Conservation (phyloP, 2,113 vertebrate genomes). For the Eupsittula cactorum region DNA sequence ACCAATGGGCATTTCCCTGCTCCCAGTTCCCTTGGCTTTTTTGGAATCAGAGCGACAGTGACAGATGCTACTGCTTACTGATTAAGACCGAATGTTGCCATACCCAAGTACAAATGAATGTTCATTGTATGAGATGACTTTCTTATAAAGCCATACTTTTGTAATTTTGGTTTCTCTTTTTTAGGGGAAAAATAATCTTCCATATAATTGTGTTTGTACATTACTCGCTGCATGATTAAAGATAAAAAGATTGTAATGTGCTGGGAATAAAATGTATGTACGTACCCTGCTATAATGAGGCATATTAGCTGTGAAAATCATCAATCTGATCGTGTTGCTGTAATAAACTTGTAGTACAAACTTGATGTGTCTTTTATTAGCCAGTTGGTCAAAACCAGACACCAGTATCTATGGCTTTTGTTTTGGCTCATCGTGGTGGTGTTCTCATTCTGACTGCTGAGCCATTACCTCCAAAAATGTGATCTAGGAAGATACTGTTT, state of each 20-base stretch:
- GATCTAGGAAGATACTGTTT: background rate
- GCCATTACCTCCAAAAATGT: background rate
- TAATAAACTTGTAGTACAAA: constrained; percentile 61
- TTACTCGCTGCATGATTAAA: constrained; percentile 15
- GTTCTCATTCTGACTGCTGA: background rate
- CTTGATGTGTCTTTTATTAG: constrained; percentile 10
- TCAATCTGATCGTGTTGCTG: constrained; percentile 18
- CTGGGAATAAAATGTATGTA: constrained; percentile 11
- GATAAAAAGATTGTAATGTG: background rate
- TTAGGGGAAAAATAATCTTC: background rate
- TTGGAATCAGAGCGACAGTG: background rate
- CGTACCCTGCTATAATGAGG: background rate
- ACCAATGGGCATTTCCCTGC: background rate
- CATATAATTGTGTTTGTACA: constrained; percentile 7
- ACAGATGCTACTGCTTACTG: background rate
- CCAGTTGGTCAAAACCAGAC: background rate
- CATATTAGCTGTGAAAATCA: background rate
- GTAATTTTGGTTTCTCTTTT: constrained; percentile 33
- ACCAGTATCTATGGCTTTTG: background rate
- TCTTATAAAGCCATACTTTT: constrained; percentile 56
- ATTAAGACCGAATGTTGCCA: background rate
- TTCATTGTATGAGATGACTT: background rate
- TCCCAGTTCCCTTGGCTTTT: background rate
- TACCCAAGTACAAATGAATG: background rate
- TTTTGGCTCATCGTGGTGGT: background rate